phyloP scores from a whole-genome alignment of 2,797 vertebrate species.

The Acropternis orthonyx region DNA sequence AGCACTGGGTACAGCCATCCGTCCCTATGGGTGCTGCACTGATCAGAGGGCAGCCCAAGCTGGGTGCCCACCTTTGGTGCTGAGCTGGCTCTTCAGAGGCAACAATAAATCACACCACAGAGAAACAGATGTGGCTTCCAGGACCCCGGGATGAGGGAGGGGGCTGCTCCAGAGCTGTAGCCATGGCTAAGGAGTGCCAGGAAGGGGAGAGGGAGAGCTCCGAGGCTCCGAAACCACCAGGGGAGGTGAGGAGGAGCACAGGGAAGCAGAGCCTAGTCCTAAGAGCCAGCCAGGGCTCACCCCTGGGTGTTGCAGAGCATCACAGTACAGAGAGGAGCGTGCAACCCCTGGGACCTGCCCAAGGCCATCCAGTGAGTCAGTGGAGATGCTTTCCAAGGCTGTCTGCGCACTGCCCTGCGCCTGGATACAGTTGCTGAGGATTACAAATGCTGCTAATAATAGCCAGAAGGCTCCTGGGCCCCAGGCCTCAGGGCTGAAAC shows the following conservation, averaged over 20 bases:
- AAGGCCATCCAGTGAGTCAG: neutral
- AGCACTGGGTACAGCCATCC: neutral
- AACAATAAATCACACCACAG: fast-evolving
- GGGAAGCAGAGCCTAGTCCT: neutral
- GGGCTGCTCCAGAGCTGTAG: fast-evolving
- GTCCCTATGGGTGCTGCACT: neutral
- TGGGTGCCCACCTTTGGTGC: neutral
- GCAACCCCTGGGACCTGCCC: neutral
- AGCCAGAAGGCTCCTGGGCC: neutral
- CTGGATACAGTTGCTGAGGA: neutral
- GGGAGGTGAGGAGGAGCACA: neutral
- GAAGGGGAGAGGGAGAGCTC: neutral
- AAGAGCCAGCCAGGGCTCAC: neutral
- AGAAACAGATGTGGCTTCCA: neutral
- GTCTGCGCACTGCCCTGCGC: neutral
- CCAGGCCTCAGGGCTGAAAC: neutral
- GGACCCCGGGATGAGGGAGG: fast-evolving
- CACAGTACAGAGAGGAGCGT: fast-evolving
- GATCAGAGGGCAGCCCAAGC: neutral
- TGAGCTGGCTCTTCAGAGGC: neutral
- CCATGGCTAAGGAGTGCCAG: fast-evolving
- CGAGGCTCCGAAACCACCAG: fast-evolving
- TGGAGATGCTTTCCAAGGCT: neutral
- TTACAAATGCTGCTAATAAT: conserved; percentile 43
- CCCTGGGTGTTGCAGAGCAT: neutral